Conservation (phyloP, 2,888 invertebrate genomes). For the Pterostichus madidus region DNA sequence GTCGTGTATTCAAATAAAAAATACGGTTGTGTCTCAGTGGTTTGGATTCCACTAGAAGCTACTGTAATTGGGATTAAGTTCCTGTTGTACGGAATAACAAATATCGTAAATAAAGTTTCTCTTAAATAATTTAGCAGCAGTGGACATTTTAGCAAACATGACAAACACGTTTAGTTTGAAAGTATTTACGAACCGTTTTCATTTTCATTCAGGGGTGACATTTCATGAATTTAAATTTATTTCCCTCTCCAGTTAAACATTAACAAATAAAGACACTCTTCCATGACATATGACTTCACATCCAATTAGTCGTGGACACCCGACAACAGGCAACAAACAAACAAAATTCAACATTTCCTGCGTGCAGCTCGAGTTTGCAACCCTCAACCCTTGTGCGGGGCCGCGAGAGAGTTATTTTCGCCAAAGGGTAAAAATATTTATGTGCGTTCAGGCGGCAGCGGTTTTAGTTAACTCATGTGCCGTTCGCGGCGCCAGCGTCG, state of each 20-base stretch:
- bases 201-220: background rate
- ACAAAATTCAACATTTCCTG: background rate
- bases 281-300: constrained; percentile 40
- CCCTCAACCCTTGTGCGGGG: constrained; percentile 1
- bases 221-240: constrained; percentile 1
- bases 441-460: constrained; percentile 30
- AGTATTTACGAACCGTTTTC: background rate
- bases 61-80: too few species aligned
- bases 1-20: too few species aligned
- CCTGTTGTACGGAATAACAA: too few species aligned
- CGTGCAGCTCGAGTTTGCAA: background rate
- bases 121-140: too few species aligned
- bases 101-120: too few species aligned
- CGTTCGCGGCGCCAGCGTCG: constrained; percentile 20
- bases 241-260: constrained; percentile 2
- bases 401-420: constrained; percentile 31
- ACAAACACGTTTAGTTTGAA: background rate
- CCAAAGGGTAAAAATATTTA: constrained; percentile 59
- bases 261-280: constrained; percentile 26
- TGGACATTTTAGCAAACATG: too few species aligned
- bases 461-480: constrained; percentile 52
- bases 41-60: too few species aligned
- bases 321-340: background rate
- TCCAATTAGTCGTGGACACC: constrained; percentile 20
- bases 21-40: too few species aligned